phyloP scores from a whole-genome alignment of 2,888 invertebrate genomes.

The Alloscopus bannaensis region DNA sequence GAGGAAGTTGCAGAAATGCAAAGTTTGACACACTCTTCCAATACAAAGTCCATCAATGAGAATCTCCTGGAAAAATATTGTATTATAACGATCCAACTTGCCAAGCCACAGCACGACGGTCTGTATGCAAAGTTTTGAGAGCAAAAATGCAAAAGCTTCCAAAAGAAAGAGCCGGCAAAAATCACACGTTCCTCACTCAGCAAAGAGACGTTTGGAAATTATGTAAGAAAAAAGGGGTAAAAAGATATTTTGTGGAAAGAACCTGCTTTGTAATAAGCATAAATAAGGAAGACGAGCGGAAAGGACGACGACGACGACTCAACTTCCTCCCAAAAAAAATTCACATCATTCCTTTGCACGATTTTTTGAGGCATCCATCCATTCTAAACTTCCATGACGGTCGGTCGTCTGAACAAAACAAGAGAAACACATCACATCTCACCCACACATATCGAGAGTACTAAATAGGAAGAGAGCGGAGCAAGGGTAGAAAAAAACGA shows the following conservation, averaged over 20 bases:
- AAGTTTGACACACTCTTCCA: too few species aligned
- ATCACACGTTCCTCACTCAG: too few species aligned
- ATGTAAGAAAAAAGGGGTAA: slow-evolving; percentile 18
- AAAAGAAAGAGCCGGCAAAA: too few species aligned
- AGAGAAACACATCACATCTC: neutral
- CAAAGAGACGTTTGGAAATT: too few species aligned
- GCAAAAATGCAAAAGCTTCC: too few species aligned
- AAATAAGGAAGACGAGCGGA: slow-evolving; percentile 3
- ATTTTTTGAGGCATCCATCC: slow-evolving; percentile 28
- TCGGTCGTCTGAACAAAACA: slow-evolving; percentile 1
- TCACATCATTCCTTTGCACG: neutral
- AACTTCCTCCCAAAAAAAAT: slow-evolving; percentile 29
- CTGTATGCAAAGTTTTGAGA: too few species aligned
- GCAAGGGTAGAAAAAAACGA: neutral
- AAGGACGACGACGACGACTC: slow-evolving; percentile 21
- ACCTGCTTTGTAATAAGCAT: slow-evolving; percentile 13
- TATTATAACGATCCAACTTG: too few species aligned
- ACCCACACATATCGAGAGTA: neutral
- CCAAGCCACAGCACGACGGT: too few species aligned
- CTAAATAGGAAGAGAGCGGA: neutral
- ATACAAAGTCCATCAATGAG: too few species aligned
- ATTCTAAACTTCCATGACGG: neutral
- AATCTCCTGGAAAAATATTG: too few species aligned
- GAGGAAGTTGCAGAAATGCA: too few species aligned
- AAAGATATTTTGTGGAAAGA: slow-evolving; percentile 18